Conservation (phyloP, 2,797 vertebrate species). For the Sternotherus odoratus region DNA sequence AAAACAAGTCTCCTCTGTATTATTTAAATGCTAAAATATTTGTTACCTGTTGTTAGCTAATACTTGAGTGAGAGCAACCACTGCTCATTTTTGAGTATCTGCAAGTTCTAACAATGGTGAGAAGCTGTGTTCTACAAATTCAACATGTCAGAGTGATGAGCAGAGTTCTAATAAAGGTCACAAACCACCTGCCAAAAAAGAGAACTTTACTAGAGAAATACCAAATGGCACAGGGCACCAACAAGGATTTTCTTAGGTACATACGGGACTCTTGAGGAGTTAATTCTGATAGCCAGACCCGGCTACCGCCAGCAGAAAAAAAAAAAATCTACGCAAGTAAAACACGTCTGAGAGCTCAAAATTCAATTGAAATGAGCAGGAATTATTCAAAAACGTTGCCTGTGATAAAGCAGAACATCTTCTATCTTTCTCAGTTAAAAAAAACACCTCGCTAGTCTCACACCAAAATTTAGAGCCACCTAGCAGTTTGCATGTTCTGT, state of each 20-base stretch:
- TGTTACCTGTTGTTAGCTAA: constrained; percentile 29
- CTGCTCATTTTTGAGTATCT: constrained; percentile 34
- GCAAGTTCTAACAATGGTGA: fast-evolving
- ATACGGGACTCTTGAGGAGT: background rate
- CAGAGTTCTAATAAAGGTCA: background rate
- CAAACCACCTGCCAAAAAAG: constrained; percentile 20
- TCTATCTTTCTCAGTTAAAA: background rate
- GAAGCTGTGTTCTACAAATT: background rate
- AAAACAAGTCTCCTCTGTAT: background rate
- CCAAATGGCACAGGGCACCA: fast-evolving
- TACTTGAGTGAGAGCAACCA: background rate
- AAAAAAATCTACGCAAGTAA: background rate
- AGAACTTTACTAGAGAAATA: background rate
- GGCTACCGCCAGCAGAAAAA: background rate
- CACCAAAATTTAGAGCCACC: background rate
- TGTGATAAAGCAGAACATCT: background rate
- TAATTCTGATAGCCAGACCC: background rate
- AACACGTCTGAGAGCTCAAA: background rate
- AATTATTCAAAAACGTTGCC: background rate
- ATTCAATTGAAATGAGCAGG: background rate
- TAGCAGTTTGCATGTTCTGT: background rate
- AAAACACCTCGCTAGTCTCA: background rate
- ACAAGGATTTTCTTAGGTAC: background rate
- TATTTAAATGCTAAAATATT: background rate
- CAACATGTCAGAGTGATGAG: background rate